phyloP scores from a whole-genome alignment of 2,797 vertebrate genomes.

The Zenarchopterus dispar region DNA sequence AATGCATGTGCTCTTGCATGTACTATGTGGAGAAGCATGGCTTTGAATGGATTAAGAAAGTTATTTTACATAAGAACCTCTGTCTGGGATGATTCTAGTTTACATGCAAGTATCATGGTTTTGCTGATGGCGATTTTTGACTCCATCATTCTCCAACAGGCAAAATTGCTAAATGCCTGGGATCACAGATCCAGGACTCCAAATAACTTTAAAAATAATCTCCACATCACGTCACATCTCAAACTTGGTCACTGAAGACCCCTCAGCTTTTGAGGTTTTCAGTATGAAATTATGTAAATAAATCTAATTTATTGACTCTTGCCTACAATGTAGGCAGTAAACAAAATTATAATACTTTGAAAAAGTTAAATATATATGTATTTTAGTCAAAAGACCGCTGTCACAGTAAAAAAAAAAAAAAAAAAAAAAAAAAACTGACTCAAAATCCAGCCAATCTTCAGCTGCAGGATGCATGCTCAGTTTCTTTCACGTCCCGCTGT shows the following conservation, averaged over 20 bases:
- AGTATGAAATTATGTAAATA: conserved; percentile 91
- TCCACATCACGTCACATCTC: conserved; percentile 1
- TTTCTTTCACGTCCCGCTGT: conserved; percentile 34
- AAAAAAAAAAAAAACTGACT: too few species aligned
- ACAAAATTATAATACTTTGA: conserved; percentile 58
- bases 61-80: conserved; percentile 50
- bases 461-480: conserved; percentile 24
- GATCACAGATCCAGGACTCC: conserved; percentile 27
- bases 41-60: conserved; percentile 46
- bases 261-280: conserved; percentile 65
- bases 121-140: conserved; percentile 58
- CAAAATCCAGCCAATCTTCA: conserved; percentile 33
- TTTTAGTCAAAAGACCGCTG: conserved; percentile 15
- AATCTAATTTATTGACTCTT: conserved; percentile 90
- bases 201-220: conserved; percentile 28
- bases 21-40: conserved; percentile 50
- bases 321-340: conserved; percentile 86
- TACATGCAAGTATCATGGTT: conserved; percentile 29
- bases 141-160: conserved; percentile 36
- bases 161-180: conserved; percentile 21
- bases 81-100: conserved; percentile 31
- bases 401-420: conserved; percentile 32
- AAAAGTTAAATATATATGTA: conserved; percentile 37
- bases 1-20: conserved; percentile 48
- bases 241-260: conserved; percentile 49